These are phyloP conservation scores for Theodoxus fluviatilis DNA, from an alignment of 2,888 invertebrate species.

Conservation along the genomic window DNA sequence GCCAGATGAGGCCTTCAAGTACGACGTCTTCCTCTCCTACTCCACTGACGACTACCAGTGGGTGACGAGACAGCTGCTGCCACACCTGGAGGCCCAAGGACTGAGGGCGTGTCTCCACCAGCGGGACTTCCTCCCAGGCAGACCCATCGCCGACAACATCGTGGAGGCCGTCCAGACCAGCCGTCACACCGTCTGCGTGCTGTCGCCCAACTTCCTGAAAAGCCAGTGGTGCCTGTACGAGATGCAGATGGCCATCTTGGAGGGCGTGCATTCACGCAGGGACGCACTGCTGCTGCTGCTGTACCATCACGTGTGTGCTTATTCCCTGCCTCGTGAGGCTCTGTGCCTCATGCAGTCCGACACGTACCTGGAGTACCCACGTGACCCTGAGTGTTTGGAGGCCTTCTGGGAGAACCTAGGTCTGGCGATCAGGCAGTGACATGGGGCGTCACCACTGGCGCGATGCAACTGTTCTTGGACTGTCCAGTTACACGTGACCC, in stretches of 20 bases:
- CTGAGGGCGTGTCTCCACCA: constrained; percentile 27
- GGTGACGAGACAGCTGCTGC: constrained; percentile 3
- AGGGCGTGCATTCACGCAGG: constrained; percentile 26
- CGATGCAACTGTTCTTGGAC: too few species aligned
- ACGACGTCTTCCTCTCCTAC: constrained; percentile 22
- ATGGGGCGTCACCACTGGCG: too few species aligned
- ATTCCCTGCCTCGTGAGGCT: constrained; percentile 18
- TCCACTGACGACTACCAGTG: constrained; percentile 8
- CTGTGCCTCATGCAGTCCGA: constrained; percentile 20
- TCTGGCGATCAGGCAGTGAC: too few species aligned
- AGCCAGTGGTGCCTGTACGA: constrained; percentile 37
- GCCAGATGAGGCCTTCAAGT: not conserved
- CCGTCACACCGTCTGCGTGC: constrained; percentile 31
- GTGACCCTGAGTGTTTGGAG: not conserved
- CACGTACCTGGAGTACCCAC: constrained; percentile 23
- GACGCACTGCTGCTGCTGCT: constrained; percentile 23
- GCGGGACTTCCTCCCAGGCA: constrained; percentile 33
- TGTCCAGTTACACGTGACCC: too few species aligned
- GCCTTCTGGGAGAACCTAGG: constrained; percentile 26
- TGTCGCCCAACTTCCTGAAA: constrained; percentile 29
- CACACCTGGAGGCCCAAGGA: not conserved
- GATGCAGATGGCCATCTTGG: constrained; percentile 31
- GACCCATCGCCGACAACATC: constrained; percentile 32
- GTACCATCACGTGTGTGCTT: constrained; percentile 22
- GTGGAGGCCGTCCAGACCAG: constrained; percentile 31